phyloP scores from a whole-genome alignment of 1,140 invertebrate genomes.

The Procambarus clarkii region DNA sequence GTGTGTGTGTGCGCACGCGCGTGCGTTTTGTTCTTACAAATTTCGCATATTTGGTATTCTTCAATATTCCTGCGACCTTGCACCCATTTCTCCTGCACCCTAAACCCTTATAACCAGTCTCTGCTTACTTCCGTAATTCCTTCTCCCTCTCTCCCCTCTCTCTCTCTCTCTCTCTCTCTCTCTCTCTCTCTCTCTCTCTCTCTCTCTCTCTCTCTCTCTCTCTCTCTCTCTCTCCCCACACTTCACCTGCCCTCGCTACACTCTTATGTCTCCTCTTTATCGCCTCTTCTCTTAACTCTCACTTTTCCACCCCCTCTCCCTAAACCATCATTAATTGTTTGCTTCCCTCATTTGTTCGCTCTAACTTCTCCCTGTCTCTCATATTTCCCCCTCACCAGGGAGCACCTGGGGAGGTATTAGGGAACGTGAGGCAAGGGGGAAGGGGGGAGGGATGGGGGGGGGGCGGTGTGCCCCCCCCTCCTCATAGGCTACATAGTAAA shows the following conservation, averaged over 20 bases:
- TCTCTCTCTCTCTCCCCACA: conserved; percentile 2
- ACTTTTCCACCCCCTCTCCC: background rate
- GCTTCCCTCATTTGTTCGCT: background rate
- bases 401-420: conserved; percentile 13
- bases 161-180: conserved; percentile 11
- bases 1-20: no score
- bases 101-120: no score
- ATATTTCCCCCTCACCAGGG: background rate
- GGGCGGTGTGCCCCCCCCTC: no score
- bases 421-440: no score
- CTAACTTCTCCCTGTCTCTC: background rate
- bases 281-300: background rate
- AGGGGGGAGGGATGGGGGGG: no score
- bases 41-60: no score
- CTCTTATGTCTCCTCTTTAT: no score
- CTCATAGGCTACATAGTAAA: no score
- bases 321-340: background rate
- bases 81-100: no score
- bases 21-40: no score
- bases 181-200: conserved; percentile 13
- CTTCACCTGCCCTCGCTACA: background rate
- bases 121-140: no score
- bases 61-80: no score
- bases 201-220: conserved; percentile 27
- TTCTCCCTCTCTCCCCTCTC: background rate